Evolutionary conservation across 2,888 invertebrate species (phyloP), one percentile per base, ranked within the genome.

Genomic region (Lissonota sp.): DNA sequence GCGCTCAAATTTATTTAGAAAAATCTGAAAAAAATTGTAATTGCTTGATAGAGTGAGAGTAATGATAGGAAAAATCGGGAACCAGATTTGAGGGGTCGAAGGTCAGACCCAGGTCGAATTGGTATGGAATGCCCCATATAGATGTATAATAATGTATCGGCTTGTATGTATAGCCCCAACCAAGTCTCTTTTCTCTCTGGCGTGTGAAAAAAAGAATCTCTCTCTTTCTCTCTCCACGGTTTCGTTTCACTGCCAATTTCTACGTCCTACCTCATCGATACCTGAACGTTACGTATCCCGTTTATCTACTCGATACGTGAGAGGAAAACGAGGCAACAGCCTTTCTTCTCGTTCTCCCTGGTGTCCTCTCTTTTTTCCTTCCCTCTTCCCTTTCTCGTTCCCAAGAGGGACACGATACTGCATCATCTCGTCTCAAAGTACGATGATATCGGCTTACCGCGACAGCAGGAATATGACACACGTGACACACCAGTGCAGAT

Each of bases 261-360:
- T 74, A 53, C 49, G 66, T 77, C 72, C 77, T 60, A 72, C 71
- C 76, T 77, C 78, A 80, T 82, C 83, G 77, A 82, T 82, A 78
- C 67, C 55, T 53, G 67, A 49, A 80, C 69, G 82, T 80, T 74
- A 78, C 64, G 73, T 82, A 82, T 84, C 77, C 78, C 80, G 80
- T 84, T 84, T 80, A 84, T 84, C 80, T 80, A 77, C 74, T 78
- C 51, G 75, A 82, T 80, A 80, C 79, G 82, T 82, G 78, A 84
- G 80, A 78, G 80, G 80, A 84, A 83, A 83, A 71, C 77, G 70
- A 79, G 74, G 66, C 66, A 76, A 72, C 72, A 40, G 57, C 39
- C 55, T 51, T 14, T 64, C 12, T 57, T 73, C 73, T 46, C 64
- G 49, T 64, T 73, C 40, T 57, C 46, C 46, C 55, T 39, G 16